phyloP scores from a whole-genome alignment of 2,797 vertebrate species.

The Anolis apletophallus region DNA sequence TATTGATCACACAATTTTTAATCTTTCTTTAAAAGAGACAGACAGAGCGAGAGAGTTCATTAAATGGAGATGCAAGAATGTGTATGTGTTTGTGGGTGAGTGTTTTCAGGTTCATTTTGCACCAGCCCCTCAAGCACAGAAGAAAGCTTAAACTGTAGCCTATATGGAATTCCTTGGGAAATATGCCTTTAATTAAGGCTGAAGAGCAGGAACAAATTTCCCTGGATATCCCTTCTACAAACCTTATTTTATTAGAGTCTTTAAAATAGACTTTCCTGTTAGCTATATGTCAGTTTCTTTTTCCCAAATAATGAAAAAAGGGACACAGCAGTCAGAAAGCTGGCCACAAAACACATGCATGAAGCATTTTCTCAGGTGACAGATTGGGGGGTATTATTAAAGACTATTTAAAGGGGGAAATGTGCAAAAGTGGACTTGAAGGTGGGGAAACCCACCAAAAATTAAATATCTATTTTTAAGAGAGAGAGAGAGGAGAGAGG shows the following conservation, averaged over 20 bases:
- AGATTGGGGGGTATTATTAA: background rate
- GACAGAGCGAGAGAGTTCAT: slow-evolving; percentile 32
- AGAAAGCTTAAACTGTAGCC: slow-evolving; percentile 30
- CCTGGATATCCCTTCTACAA: slow-evolving; percentile 54
- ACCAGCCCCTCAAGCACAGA: slow-evolving; percentile 4
- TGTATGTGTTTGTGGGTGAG: slow-evolving; percentile 8
- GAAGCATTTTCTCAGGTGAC: too few species aligned
- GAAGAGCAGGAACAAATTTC: slow-evolving; percentile 50
- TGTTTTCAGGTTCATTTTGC: slow-evolving; percentile 40
- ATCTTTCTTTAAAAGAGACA: slow-evolving; percentile 35
- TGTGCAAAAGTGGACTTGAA: too few species aligned
- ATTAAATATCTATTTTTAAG: too few species aligned
- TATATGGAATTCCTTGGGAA: slow-evolving; percentile 46
- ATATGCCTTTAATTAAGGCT: slow-evolving; percentile 67
- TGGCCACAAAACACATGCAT: too few species aligned
- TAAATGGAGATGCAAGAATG: slow-evolving; percentile 38
- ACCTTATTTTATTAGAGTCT: slow-evolving; percentile 41
- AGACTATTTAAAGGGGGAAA: background rate
- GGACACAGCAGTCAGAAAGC: background rate
- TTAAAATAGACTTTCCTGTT: background rate
- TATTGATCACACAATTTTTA: slow-evolving; percentile 64
- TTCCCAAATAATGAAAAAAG: background rate
- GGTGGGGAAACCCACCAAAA: background rate
- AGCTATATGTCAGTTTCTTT: background rate
- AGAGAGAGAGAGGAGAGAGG: too few species aligned